These are phyloP conservation scores for Potorous gilbertii DNA, from an alignment of 2,797 vertebrate species.

Conservation along the genomic window DNA sequence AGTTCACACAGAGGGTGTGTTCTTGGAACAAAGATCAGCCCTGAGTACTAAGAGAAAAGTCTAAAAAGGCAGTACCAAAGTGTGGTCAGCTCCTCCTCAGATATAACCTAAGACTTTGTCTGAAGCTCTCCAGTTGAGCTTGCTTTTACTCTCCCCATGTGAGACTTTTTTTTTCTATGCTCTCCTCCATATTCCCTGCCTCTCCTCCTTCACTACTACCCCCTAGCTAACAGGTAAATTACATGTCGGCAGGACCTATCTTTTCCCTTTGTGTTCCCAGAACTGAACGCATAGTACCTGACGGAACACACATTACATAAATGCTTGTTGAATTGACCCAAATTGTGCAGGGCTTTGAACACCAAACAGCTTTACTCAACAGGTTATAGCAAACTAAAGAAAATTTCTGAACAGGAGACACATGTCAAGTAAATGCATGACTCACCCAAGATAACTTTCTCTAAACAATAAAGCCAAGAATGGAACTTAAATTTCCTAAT, in stretches of 20 bases:
- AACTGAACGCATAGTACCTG: neutral
- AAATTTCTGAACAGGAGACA: neutral
- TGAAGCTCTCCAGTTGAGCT: neutral
- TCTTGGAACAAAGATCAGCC: neutral
- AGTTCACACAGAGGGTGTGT: neutral
- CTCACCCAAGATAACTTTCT: neutral
- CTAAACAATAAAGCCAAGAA: conserved; percentile 19
- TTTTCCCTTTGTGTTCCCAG: neutral
- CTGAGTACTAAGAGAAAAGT: neutral
- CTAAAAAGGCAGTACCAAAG: neutral
- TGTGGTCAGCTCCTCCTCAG: neutral
- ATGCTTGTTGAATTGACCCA: neutral
- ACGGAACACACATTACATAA: neutral
- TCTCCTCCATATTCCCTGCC: neutral
- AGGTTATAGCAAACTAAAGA: neutral
- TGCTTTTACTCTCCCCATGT: neutral
- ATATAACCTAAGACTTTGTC: neutral
- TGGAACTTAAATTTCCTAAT: conserved; percentile 4
- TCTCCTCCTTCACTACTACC: too few species aligned
- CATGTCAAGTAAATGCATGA: neutral
- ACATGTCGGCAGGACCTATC: neutral
- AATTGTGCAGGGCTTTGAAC: neutral
- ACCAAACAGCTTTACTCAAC: neutral
- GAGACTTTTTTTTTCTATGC: neutral
- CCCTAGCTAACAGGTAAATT: neutral